A percentile compares a stretch with the other conserved stretches of the same genome.
phyloP scores from a whole-genome alignment of 2,888 invertebrate genomes.

The Acleris cristana region DNA sequence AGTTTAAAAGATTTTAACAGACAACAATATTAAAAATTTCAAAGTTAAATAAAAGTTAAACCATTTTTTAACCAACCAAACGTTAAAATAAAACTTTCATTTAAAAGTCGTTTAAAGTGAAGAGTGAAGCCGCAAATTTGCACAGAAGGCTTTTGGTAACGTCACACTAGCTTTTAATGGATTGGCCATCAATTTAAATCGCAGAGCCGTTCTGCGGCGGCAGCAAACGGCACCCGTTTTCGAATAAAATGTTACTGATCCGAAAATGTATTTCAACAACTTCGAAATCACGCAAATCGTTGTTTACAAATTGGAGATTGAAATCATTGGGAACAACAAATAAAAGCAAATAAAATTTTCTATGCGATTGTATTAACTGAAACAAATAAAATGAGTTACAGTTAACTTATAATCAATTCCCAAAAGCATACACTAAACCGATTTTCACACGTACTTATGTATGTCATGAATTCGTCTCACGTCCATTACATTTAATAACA shows the following conservation, averaged over 20 bases:
- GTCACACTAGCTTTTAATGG: slow-evolving; percentile 30
- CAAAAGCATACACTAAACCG: not conserved
- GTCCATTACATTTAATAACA: not conserved
- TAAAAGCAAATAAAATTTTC: no score
- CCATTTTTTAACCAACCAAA: not conserved
- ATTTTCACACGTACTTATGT: slow-evolving; percentile 9
- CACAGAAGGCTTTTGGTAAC: slow-evolving; percentile 17
- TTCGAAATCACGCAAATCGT: not conserved
- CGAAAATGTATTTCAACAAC: not conserved
- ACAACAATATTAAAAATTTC: not conserved
- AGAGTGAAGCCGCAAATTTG: slow-evolving; percentile 14
- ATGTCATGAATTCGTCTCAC: not conserved
- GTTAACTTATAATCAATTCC: not conserved
- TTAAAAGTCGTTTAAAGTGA: slow-evolving; percentile 3
- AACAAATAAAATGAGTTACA: no score
- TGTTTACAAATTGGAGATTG: no score
- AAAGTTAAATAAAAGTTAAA: not conserved
- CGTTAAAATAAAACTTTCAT: not conserved
- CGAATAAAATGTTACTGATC: slow-evolving; percentile 5
- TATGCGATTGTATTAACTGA: no score
- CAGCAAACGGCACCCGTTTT: slow-evolving; percentile 1
- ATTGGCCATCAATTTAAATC: slow-evolving; percentile 32
- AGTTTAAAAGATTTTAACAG: slow-evolving; percentile 44
- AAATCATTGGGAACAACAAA: no score
- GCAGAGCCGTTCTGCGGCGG: slow-evolving; percentile 8